These are phyloP conservation scores for Antheraea mylitta DNA, from an alignment of 1,140 invertebrate species.

Conservation along the genomic window DNA sequence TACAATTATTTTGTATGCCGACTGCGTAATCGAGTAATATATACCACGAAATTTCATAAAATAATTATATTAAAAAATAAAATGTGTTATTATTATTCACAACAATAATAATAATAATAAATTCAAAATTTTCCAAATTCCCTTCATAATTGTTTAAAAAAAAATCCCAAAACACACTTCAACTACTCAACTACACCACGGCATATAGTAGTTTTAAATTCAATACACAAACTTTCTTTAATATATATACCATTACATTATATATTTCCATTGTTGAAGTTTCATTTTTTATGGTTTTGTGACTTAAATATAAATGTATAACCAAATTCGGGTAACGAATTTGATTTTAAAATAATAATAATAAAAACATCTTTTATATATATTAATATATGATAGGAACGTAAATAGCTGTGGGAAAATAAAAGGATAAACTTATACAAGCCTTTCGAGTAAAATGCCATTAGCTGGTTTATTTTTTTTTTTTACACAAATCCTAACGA, in stretches of 20 bases:
- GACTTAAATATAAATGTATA: constrained; percentile 8
- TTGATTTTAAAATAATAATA: constrained; percentile 25
- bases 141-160: too few species aligned
- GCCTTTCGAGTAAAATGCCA: not conserved
- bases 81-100: too few species aligned
- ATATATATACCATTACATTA: constrained; percentile 5
- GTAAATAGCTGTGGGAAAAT: constrained; percentile 26
- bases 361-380: constrained; percentile 23
- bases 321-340: too few species aligned
- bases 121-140: too few species aligned
- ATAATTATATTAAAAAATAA: not conserved
- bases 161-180: too few species aligned
- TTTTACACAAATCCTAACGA: not conserved
- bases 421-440: constrained; percentile 22
- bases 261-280: not conserved
- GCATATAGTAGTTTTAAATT: too few species aligned
- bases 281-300: constrained; percentile 11
- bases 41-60: not conserved
- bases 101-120: too few species aligned
- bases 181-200: too few species aligned
- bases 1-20: not conserved
- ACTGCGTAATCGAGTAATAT: not conserved
- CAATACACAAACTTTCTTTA: too few species aligned
- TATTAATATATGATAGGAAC: constrained; percentile 44
- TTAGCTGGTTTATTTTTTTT: not conserved